phyloP scores from a whole-genome alignment of 2,888 invertebrate species.

The Drosophila ochracea region DNA sequence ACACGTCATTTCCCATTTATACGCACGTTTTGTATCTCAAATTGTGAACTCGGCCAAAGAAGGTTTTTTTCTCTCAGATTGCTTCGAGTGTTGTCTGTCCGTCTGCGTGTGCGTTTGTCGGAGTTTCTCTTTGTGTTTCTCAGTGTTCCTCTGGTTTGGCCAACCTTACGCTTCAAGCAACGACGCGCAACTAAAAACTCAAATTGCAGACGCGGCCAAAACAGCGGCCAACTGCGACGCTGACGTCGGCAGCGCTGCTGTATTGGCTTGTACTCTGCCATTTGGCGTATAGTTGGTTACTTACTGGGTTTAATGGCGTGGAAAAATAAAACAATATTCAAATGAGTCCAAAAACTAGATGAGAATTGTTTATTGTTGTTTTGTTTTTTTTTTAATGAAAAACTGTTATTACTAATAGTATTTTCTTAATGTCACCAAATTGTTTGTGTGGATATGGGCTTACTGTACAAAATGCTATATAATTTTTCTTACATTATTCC shows the following conservation, averaged over 20 bases:
- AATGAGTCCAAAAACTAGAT: not conserved
- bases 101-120: constrained; percentile 1
- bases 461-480: not conserved
- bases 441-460: not conserved
- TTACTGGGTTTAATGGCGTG: not conserved
- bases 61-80: constrained; percentile 7
- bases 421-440: not conserved
- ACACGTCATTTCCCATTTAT: constrained; percentile 56
- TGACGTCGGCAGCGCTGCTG: constrained; percentile 34
- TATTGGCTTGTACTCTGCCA: constrained; percentile 32
- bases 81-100: constrained; percentile 1
- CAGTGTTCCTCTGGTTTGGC: constrained; percentile 21
- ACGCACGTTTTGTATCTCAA: constrained; percentile 54
- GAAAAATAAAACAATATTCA: not conserved
- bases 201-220: constrained; percentile 73
- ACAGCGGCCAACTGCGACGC: constrained; percentile 47
- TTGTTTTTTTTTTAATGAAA: too few relatives aligned
- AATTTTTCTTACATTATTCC: not conserved
- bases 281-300: not conserved
- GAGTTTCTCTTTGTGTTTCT: constrained; percentile 8
- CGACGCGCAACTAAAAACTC: constrained; percentile 77
- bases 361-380: not conserved
- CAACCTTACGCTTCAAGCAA: constrained; percentile 75
- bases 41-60: constrained; percentile 46
- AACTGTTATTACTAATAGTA: not conserved